Conservation (phyloP, 2,113 vertebrate species). For the Vimba vimba region DNA sequence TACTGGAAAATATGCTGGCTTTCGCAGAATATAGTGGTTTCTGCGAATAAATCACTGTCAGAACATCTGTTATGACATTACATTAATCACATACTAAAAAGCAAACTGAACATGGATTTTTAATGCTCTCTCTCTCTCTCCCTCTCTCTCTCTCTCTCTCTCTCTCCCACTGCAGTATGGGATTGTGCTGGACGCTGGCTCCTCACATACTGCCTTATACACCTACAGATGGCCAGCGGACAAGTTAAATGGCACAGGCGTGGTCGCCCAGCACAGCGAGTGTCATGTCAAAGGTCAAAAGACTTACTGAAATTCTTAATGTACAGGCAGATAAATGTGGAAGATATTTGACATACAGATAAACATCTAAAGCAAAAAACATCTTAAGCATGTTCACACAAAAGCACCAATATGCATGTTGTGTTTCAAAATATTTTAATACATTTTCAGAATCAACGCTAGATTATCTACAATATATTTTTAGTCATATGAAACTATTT, state of each 20-base stretch:
- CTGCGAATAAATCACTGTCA: not conserved
- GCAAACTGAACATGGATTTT: not conserved
- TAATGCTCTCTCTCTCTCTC: too few species aligned
- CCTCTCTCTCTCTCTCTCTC: not conserved
- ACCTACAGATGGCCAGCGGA: slow-evolving; percentile 84
- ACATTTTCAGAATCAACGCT: too few species aligned
- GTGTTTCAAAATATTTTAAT: too few species aligned
- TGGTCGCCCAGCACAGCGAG: slow-evolving; percentile 82
- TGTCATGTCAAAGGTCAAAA: slow-evolving; percentile 78
- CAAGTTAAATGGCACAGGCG: slow-evolving; percentile 85
- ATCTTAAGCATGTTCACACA: too few species aligned
- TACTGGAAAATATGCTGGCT: not conserved
- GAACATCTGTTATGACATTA: slow-evolving; percentile 3
- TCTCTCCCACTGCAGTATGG: slow-evolving; percentile 77
- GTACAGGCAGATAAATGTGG: not conserved
- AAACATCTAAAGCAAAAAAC: not conserved
- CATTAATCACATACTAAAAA: not conserved
- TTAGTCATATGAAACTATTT: too few species aligned
- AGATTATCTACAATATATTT: too few species aligned
- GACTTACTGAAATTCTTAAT: not conserved
- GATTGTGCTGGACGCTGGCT: slow-evolving; percentile 88
- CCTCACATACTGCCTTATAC: slow-evolving; percentile 85
- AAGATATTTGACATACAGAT: not conserved
- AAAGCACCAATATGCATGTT: too few species aligned
- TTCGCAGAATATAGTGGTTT: not conserved